These are phyloP conservation scores for Apamea crenata DNA, from an alignment of 2,888 invertebrate species.

Conservation along the genomic window DNA sequence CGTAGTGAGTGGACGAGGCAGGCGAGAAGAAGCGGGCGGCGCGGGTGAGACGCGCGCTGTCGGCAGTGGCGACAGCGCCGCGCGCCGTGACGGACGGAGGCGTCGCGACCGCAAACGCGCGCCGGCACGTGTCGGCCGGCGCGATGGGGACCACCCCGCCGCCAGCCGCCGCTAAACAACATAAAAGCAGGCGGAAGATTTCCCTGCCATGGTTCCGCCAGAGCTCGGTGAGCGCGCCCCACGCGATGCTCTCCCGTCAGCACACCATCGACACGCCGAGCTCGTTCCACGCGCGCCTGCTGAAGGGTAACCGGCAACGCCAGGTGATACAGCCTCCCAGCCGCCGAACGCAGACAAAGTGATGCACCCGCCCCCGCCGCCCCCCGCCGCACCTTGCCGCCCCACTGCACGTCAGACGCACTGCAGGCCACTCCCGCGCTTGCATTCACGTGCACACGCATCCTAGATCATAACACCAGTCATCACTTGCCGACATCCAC, in stretches of 20 bases:
- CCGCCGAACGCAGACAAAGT: conserved; percentile 54
- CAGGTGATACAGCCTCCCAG: conserved; percentile 82
- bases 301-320: conserved; percentile 92
- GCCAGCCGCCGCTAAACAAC: conserved; percentile 86
- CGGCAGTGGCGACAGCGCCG: conserved; percentile 81
- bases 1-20: conserved; percentile 82
- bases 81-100: conserved; percentile 82
- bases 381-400: conserved; percentile 42
- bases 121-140: conserved; percentile 76
- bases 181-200: conserved; percentile 95
- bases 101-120: conserved; percentile 79
- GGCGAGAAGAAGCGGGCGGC: conserved; percentile 67
- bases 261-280: conserved; percentile 97
- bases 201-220: conserved; percentile 97
- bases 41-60: conserved; percentile 72
- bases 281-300: conserved; percentile 94
- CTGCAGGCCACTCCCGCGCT: conserved; percentile 71
- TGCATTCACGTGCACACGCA: conserved; percentile 70
- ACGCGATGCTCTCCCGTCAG: conserved; percentile 94
- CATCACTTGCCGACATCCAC: conserved; percentile 41
- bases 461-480: conserved; percentile 49
- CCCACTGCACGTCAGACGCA: conserved; percentile 58
- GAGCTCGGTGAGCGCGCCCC: conserved; percentile 93
- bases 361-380: conserved; percentile 59
- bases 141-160: conserved; percentile 81